These are phyloP conservation scores for Tarsius wallacei DNA, from an alignment of 2,797 vertebrate species.

Conservation along the genomic window DNA sequence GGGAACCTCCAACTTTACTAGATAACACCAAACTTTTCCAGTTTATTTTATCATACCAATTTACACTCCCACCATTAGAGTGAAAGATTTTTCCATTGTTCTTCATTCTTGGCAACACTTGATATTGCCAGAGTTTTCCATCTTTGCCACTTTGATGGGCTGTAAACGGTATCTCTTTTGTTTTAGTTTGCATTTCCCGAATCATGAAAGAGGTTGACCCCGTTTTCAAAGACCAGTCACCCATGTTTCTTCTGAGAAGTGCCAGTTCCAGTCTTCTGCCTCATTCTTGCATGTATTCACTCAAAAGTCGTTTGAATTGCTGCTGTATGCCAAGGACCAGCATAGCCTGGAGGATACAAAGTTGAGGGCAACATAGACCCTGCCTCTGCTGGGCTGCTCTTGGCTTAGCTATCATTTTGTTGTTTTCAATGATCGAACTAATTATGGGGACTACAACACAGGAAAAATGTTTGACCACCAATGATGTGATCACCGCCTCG, in stretches of 20 bases:
- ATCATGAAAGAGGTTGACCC: background rate
- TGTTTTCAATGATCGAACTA: background rate
- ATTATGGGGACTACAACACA: background rate
- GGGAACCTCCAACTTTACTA: background rate
- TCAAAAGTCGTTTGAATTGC: background rate
- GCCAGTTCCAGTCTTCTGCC: background rate
- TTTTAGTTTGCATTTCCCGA: constrained; percentile 4
- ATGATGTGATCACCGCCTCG: background rate
- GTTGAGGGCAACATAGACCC: background rate
- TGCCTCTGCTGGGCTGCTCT: background rate
- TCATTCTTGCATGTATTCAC: background rate
- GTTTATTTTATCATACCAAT: background rate
- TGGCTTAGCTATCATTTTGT: background rate
- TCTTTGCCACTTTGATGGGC: background rate
- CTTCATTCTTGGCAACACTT: background rate
- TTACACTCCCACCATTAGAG: background rate
- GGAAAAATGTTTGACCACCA: background rate
- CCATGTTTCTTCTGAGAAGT: background rate
- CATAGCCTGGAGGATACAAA: background rate
- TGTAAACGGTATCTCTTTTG: background rate
- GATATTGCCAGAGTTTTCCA: background rate
- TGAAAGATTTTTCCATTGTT: background rate
- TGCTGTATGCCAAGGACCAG: background rate
- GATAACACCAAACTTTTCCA: background rate
- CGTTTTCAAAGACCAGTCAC: background rate